A percentile compares a stretch with the other conserved stretches of the same genome.
Evolutionary conservation across 2,888 invertebrate species (phyloP).

Genomic region (Stomorhina lunata): DNA sequence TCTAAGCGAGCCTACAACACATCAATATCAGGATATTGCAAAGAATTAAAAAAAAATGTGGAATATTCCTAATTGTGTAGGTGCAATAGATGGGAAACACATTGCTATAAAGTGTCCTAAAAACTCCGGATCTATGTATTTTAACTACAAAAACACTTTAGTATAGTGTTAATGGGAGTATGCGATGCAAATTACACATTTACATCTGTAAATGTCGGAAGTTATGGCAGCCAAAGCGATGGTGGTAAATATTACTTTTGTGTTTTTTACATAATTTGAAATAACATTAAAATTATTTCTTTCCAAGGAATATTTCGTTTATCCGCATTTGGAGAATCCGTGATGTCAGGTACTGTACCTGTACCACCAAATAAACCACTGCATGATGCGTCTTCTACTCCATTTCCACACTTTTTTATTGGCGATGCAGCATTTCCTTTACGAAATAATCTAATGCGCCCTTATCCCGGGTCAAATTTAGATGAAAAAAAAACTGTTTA

Average conservation of each 20-base stretch:
- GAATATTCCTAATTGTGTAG: slow-evolving; percentile 50
- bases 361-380: background rate
- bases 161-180: slow-evolving; percentile 21
- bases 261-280: background rate
- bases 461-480: background rate
- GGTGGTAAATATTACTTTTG: slow-evolving; percentile 1
- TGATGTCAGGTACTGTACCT: background rate
- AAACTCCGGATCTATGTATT: slow-evolving; percentile 54
- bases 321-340: background rate
- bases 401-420: slow-evolving; percentile 10
- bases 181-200: slow-evolving; percentile 33
- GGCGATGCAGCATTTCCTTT: slow-evolving; percentile 29
- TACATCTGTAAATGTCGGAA: slow-evolving; percentile 6
- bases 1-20: slow-evolving; percentile 17
- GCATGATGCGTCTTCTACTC: background rate
- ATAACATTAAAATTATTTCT: too few relatives aligned
- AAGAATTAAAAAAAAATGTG: slow-evolving; percentile 43
- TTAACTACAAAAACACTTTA: slow-evolving; percentile 57
- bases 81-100: slow-evolving; percentile 39
- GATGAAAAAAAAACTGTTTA: slow-evolving; percentile 6
- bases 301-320: slow-evolving; percentile 18
- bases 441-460: slow-evolving; percentile 13
- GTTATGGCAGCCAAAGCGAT: slow-evolving; percentile 19
- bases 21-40: slow-evolving; percentile 45
- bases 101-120: slow-evolving; percentile 47